Evolutionary conservation across 2,113 vertebrate species (phyloP), one percentile per base, ranked within the genome.

Genomic region (Semicossyphus pulcher): DNA sequence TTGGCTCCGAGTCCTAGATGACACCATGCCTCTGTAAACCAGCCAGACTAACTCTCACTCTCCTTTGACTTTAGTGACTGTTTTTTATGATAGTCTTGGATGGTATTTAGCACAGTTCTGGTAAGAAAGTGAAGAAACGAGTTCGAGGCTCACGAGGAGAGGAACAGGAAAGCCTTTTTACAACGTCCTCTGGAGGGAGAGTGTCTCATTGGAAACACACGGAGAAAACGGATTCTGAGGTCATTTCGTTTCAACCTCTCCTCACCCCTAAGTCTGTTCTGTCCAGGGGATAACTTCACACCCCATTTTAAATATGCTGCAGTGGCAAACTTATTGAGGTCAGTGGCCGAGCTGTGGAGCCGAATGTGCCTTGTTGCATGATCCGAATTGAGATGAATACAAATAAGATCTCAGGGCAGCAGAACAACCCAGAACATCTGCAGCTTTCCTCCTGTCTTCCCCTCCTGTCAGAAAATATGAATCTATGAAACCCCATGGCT

Each of bases 381-480:
- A n/a, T 82, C 32, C 10, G n/a, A 72, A 65, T 47, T 26, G 48
- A 75, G 63, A 84, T 21, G 1, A 81, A 61, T 63, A 69, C 39
- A 76, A 77, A 67, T 49, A 66, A 62, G 34, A 85, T 63, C 64
- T 85, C 71, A 48, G 59, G 72, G 64, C 53, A 79, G 53, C 32
- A 56, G 74, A 80, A 73, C 28, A 77, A 76, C 61, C 49, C 52
- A 53, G 56, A 53, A 89, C 88, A 91, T 84, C 86, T 90, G 88
- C 75, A 57, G 56, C 60, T 75, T 53, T 16, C 41, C 64, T 76
- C 31, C 41, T 63, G 56, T 84, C 28, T 79, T 83, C 77, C 70
- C 56, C 47, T 83, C 65, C 63, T 76, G 53, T 66, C 45, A 78
- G 48, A 82, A 84, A 83, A 51, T 59, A 48, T 31, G 45, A 60